Evolutionary conservation across 2,113 vertebrate genomes (phyloP), one percentile per base, ranked within the genome.

Genomic region (Calidris pugnax): DNA sequence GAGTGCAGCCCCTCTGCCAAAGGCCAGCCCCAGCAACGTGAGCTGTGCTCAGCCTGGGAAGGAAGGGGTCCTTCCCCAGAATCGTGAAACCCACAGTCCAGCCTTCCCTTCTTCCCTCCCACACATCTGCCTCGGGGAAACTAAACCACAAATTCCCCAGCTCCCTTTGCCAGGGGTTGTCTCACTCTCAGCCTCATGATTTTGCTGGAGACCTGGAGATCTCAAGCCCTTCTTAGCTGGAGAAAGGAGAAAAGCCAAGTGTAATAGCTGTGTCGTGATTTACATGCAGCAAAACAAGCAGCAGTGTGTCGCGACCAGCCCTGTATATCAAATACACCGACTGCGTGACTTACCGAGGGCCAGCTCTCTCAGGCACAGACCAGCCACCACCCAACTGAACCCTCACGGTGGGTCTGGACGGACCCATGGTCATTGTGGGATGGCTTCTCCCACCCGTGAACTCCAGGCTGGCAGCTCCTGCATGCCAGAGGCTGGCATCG

Each of bases 231-330:
- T 56, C 66, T 57, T 24, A 55, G 20, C 37, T 82, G 28, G n/a
- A 71, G 51, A 68, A 43, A 60, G 21, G 68, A 43, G 60, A 59
- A 67, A 79, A 85, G n/a, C 51, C 47, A 55, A 17, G 50, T 4
- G 14, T 23, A 23, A 35, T 3, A 19, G 51, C 47, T 35, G 9
- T 45, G 41, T 41, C 7, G 8, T 41, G 51, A 75, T 0, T 22
- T 8, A 17, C 3, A 17, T 1, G 12, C 27, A 59, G 67, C 37
- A 37, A 41, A 78, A 41, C 0, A 0, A 71, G 85, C 66, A 51
- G 47, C 24, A 0, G 35, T 1, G 0, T 30, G 24, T 26, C 0
- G 0, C 0, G 0, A 18, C 20, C 37, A 55, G 48, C 50, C 63
- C 53, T 1, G 23, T 4, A 17, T 41, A 4, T 37, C 45, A 15